These are phyloP conservation scores for Cercopithecus neglectus DNA, from an alignment of 2,797 vertebrate species.

Conservation along the genomic window DNA sequence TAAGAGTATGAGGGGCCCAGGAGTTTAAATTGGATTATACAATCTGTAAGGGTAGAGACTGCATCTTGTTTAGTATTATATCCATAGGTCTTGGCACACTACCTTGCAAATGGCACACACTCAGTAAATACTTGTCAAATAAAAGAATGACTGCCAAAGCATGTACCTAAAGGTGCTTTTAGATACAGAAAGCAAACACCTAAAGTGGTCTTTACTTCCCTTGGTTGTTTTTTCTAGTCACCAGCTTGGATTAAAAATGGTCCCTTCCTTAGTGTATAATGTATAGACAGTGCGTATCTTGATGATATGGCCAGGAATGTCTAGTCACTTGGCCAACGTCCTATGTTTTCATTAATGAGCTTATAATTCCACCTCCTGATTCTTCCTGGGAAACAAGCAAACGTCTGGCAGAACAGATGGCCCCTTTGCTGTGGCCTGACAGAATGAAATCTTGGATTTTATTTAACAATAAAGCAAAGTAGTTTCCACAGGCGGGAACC, in stretches of 20 bases:
- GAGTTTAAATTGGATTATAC: neutral
- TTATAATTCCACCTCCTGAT: conserved; percentile 33
- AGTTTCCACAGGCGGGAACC: neutral
- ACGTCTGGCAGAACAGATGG: conserved; percentile 65
- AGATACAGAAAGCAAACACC: neutral
- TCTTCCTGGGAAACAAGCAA: conserved; percentile 16
- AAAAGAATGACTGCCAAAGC: neutral
- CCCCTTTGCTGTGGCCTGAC: neutral
- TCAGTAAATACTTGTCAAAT: neutral
- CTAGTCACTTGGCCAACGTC: conserved; percentile 12
- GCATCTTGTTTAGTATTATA: neutral
- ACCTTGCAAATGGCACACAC: neutral
- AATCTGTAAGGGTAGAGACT: neutral
- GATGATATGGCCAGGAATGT: neutral
- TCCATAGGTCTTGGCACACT: neutral
- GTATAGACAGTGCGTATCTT: neutral
- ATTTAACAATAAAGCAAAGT: conserved; percentile 11
- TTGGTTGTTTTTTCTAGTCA: neutral
- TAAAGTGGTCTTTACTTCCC: neutral
- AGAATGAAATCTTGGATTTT: neutral
- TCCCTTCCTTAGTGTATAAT: neutral
- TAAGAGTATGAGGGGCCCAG: neutral
- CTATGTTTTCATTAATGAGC: conserved; percentile 43
- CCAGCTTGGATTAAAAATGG: neutral
- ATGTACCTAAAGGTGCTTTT: neutral